phyloP scores from a whole-genome alignment of 2,113 vertebrate genomes.

The Triplophysa siluroides region DNA sequence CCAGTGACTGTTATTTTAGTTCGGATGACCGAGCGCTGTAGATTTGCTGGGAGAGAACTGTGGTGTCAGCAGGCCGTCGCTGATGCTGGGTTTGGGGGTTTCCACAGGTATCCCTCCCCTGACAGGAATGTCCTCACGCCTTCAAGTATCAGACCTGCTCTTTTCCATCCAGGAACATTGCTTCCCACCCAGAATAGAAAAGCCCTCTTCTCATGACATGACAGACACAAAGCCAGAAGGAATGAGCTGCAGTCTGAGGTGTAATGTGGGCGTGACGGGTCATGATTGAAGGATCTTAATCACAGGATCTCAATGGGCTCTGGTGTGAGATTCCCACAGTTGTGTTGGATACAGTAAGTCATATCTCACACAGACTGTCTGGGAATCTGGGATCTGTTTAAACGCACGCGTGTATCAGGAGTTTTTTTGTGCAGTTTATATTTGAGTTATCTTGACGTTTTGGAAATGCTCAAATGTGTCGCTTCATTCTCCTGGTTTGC shows the following conservation, averaged over 20 bases:
- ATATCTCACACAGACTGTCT: background rate
- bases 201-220: too few species aligned
- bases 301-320: background rate
- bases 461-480: slow-evolving; percentile 24
- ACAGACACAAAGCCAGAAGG: too few species aligned
- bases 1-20: background rate
- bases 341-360: background rate
- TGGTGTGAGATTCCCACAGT: background rate
- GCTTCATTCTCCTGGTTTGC: background rate
- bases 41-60: background rate
- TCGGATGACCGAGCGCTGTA: too few species aligned
- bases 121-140: slow-evolving; percentile 24
- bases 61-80: background rate
- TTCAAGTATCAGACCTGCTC: background rate
- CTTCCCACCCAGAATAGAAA: too few species aligned
- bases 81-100: slow-evolving; percentile 19
- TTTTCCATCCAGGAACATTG: background rate
- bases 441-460: background rate
- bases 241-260: background rate
- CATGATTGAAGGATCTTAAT: background rate
- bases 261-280: background rate
- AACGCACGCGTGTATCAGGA: too few species aligned
- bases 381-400: background rate
- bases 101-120: slow-evolving; percentile 34
- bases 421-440: too few species aligned